phyloP scores from a whole-genome alignment of 2,797 vertebrate genomes.

The Parauchenoglanis ngamensis region DNA sequence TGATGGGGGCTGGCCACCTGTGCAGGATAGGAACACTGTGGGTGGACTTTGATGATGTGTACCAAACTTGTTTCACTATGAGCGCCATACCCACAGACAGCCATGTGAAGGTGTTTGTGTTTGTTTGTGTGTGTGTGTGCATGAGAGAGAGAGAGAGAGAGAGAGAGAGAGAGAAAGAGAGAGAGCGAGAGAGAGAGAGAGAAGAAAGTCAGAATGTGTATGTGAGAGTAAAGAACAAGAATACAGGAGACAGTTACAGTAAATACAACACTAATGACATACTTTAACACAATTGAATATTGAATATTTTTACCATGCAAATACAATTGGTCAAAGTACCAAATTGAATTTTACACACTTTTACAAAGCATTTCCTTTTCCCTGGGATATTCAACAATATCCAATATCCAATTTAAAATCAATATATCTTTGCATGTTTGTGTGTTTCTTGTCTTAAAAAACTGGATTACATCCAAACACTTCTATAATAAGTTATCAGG shows the following conservation, averaged over 20 bases:
- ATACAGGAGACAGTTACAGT: background rate
- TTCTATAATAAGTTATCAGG: background rate
- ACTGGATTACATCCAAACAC: background rate
- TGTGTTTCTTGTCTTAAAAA: background rate
- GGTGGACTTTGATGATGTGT: constrained; percentile 57
- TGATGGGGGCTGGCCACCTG: constrained; percentile 52
- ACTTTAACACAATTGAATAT: background rate
- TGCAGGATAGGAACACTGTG: constrained; percentile 53
- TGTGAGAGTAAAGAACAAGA: background rate
- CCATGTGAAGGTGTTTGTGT: constrained; percentile 25
- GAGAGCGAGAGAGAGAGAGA: background rate
- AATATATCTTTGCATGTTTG: background rate
- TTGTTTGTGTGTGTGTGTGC: constrained; percentile 8
- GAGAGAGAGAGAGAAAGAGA: too few species aligned
- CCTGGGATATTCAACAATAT: background rate
- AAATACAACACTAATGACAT: background rate
- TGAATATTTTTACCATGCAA: background rate
- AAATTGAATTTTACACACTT: background rate
- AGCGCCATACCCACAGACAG: constrained; percentile 44
- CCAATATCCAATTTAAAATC: background rate
- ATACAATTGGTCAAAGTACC: too few species aligned
- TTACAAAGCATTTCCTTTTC: background rate
- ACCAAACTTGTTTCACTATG: constrained; percentile 55
- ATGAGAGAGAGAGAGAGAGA: background rate
- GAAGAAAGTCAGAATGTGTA: background rate